Conservation (phyloP, 2,113 vertebrate species). For the Sturnus vulgaris region DNA sequence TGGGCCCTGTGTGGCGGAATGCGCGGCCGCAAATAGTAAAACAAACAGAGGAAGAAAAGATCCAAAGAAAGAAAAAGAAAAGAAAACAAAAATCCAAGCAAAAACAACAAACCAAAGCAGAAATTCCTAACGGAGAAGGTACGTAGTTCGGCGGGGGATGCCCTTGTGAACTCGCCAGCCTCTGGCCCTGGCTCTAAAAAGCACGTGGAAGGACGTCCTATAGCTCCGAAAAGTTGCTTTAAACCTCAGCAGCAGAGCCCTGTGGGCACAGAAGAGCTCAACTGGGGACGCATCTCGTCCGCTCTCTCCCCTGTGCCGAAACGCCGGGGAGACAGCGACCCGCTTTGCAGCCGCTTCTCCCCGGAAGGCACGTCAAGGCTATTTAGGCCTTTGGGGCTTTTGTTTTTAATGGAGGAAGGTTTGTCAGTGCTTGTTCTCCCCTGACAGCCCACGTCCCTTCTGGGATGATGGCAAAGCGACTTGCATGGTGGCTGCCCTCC, state of each 20-base stretch:
- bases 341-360: background rate
- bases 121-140: background rate
- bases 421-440: background rate
- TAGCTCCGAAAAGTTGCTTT: background rate
- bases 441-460: background rate
- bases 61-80: background rate
- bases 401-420: background rate
- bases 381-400: background rate
- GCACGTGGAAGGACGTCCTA: background rate
- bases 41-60: background rate
- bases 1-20: background rate
- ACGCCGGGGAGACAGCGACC: accelerated
- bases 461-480: background rate
- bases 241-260: background rate
- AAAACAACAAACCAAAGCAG: background rate
- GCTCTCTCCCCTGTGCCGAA: accelerated
- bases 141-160: background rate
- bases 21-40: background rate
- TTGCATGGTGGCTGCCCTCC: background rate
- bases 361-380: background rate
- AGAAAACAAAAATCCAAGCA: background rate
- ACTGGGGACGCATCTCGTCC: accelerated
- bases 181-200: background rate
- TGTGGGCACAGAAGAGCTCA: background rate
- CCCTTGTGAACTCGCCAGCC: background rate